Evolutionary conservation across 2,888 invertebrate genomes (phyloP), one percentile per base, ranked within the genome.

Genomic region (Carabus problematicus): DNA sequence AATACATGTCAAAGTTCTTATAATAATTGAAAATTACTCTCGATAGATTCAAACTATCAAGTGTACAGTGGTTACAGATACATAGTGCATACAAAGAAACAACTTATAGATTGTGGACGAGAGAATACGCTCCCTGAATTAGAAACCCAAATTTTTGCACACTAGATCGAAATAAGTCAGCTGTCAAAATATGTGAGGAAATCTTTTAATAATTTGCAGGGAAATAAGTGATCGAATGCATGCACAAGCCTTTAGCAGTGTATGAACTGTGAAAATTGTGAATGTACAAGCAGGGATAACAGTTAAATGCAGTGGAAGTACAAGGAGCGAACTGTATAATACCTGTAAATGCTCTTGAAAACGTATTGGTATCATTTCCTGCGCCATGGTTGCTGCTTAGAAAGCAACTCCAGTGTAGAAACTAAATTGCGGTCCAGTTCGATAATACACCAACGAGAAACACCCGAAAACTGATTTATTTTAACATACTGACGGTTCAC

Each of bases 321-420:
- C 47, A 72, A 74, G 76, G 76, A 75, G 76, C 75, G 75, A 73
- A 71, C 71, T 61, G 70, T 43, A 47, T 56, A 64, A 62, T 87
- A 97, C 97, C 95, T 97, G 97, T 82, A 97, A 90, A 87, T 97
- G 98, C 91, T 98, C 98, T 87, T 98, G 97, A 87, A 98, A 98
- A 82, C 95, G 93, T 85, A 98, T 98, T 77, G 98, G 97, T 82
- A 96, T 87, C 83, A 92, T 85, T 86, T 93, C 93, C 84, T 88
- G 80, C 83, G 85, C 86, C 91, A 91, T 91, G 81, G 82, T 81
- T 84, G 80, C 79, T 75, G 75, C 74, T 75, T 68, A 61, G 54
- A 67, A 61, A 72, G 72, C 72, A 72, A 73, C 73, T 55, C 71
- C 70, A 71, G 70, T 71, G 58, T 64, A 40, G 64, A 67, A 70